phyloP scores from a whole-genome alignment of 2,113 vertebrate genomes.

The Menidia beryllina region DNA sequence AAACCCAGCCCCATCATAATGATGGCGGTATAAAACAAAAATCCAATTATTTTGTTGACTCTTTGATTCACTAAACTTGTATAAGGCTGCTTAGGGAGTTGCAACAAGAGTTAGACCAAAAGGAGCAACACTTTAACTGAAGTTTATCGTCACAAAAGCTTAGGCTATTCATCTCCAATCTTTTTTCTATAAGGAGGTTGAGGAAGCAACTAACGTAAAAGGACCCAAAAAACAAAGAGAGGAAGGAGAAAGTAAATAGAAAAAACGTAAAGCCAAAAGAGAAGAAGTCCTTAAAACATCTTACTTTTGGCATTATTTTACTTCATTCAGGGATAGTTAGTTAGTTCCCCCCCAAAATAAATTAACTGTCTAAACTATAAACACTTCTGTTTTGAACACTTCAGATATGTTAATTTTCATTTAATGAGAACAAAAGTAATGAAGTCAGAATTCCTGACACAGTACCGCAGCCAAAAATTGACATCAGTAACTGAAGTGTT shows the following conservation, averaged over 20 bases:
- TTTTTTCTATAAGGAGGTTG: too few species aligned
- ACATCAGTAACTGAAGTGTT: constrained; percentile 59
- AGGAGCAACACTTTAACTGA: too few species aligned
- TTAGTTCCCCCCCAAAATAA: neutral
- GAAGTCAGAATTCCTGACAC: constrained; percentile 34
- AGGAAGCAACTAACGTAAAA: constrained; percentile 2
- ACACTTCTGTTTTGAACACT: neutral
- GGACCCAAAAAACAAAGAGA: too few species aligned
- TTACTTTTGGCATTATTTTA: neutral
- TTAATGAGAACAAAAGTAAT: neutral
- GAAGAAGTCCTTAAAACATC: neutral
- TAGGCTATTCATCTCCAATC: too few species aligned
- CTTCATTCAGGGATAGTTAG: neutral
- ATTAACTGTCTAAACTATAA: neutral
- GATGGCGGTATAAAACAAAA: too few species aligned
- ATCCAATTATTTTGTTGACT: neutral
- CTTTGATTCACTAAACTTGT: constrained; percentile 30
- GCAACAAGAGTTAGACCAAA: constrained; percentile 15
- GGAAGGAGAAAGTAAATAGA: neutral
- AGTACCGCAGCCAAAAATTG: constrained; percentile 29
- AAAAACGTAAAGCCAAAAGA: too few species aligned
- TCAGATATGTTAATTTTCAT: neutral
- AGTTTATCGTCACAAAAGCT: too few species aligned
- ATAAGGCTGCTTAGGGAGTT: constrained; percentile 21
- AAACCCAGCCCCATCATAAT: constrained; percentile 34